phyloP scores from a whole-genome alignment of 1,140 invertebrate species.

The Bombus vancouverensis region DNA sequence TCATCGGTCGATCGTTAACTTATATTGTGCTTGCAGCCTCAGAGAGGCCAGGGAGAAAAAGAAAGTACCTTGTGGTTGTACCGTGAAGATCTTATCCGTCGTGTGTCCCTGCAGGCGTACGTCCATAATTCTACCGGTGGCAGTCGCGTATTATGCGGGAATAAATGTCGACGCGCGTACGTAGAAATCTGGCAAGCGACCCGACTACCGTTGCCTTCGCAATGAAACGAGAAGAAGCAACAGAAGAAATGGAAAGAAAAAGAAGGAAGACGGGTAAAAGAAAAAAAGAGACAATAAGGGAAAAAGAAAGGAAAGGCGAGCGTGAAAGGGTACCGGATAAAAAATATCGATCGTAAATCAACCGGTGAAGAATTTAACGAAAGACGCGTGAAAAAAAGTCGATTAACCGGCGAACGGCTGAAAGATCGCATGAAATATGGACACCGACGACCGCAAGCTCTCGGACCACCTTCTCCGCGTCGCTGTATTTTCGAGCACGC shows the following conservation, averaged over 20 bases:
- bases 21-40: slow-evolving; percentile 33
- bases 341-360: slow-evolving; percentile 47
- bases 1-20: slow-evolving; percentile 51
- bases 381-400: slow-evolving; percentile 39
- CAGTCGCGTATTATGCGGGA: slow-evolving; percentile 42
- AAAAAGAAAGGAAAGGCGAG: background rate
- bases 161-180: slow-evolving; percentile 51
- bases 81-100: slow-evolving; percentile 55
- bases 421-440: slow-evolving; percentile 38
- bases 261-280: background rate
- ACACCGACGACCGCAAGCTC: background rate
- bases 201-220: slow-evolving; percentile 19
- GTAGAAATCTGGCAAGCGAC: slow-evolving; percentile 32
- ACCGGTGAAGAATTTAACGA: slow-evolving; percentile 35
- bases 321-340: background rate
- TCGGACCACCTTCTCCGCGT: background rate
- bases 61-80: slow-evolving; percentile 16
- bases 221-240: background rate
- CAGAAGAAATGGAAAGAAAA: background rate
- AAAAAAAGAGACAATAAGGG: no score
- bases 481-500: background rate
- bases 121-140: slow-evolving; percentile 47
- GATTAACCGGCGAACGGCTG: slow-evolving; percentile 15
- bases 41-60: slow-evolving; percentile 2
- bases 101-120: slow-evolving; percentile 33